Evolutionary conservation across 2,888 invertebrate species (phyloP), one percentile per base, ranked within the genome.

Genomic region (Lacanobia wlatinum): DNA sequence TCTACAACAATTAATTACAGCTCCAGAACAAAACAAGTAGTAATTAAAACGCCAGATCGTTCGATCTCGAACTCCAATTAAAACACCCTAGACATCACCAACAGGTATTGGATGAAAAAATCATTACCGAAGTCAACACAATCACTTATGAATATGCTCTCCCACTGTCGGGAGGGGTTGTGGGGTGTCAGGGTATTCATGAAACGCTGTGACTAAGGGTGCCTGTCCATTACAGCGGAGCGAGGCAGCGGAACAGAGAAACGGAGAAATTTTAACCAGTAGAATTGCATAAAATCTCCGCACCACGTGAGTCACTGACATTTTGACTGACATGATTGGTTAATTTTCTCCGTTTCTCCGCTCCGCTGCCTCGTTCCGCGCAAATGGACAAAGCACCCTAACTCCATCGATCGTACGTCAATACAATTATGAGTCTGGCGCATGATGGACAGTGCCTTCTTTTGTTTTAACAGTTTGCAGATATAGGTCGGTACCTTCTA

Each of bases 371-470:
- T n/a, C n/a, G n/a, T n/a, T n/a, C n/a, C n/a, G n/a, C n/a, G n/a
- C n/a, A n/a, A n/a, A n/a, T n/a, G n/a, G n/a, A n/a, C n/a, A n/a
- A n/a, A n/a, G n/a, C n/a, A n/a, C n/a, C 23, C 46, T 38, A 38
- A 53, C 60, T n/a, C n/a, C 38, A 56, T 74, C 55, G 64, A 73
- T 74, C 63, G 28, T 40, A 28, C 23, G 46, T 38, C 23, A 40
- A 48, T 48, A 14, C n/a, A 40, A 48, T 48, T 16, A 70, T 38
- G 21, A 21, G 48, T 28, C 18, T 40, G 21, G 12, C 14, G 48
- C 21, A 18, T 50, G 8, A 56, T 46, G 46, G 18, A 16, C 40
- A 40, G 5, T 18, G 14, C 0, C 12, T 38, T 23, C 14, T 4
- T 28, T 34, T 43, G 21, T 46, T 53, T 60, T 16, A 50, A 21